These are phyloP conservation scores for Fukomys damarensis DNA, from an alignment of 2,113 vertebrate species.

Conservation along the genomic window DNA sequence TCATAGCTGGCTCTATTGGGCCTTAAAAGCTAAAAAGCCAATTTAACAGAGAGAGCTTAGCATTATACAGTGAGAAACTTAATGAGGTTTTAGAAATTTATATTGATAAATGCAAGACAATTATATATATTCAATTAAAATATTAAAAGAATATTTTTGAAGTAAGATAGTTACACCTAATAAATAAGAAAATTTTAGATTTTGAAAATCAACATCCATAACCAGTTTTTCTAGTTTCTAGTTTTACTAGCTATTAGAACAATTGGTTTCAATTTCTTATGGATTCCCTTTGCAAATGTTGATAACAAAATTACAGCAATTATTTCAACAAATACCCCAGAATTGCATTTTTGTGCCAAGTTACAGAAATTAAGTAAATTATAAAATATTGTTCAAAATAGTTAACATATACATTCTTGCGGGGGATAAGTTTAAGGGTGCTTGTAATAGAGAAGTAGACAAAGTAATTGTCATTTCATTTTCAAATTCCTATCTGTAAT, in stretches of 20 bases:
- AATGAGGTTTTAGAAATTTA: background rate
- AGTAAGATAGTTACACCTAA: background rate
- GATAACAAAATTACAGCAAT: constrained; percentile 52
- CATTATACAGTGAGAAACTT: background rate
- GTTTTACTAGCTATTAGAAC: background rate
- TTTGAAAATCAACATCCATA: constrained; percentile 40
- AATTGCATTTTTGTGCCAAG: constrained; percentile 23
- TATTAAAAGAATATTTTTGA: constrained; percentile 6
- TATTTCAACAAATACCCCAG: constrained; percentile 51
- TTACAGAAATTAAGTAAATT: constrained; percentile 59
- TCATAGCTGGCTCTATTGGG: background rate
- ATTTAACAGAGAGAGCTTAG: background rate
- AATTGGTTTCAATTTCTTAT: background rate
- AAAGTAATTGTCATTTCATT: constrained; percentile 17
- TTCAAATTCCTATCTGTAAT: constrained; percentile 25
- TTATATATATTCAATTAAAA: background rate
- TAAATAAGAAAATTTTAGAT: background rate
- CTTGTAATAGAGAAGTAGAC: background rate
- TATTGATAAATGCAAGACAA: background rate
- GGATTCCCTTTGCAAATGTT: constrained; percentile 47
- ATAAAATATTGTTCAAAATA: constrained; percentile 37
- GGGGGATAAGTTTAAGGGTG: background rate
- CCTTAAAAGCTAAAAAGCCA: background rate
- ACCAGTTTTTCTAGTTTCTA: constrained; percentile 39
- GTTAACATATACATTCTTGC: background rate